Evolutionary conservation across 1,140 invertebrate species (phyloP).

Genomic region (Lepeophtheirus salmonis): DNA sequence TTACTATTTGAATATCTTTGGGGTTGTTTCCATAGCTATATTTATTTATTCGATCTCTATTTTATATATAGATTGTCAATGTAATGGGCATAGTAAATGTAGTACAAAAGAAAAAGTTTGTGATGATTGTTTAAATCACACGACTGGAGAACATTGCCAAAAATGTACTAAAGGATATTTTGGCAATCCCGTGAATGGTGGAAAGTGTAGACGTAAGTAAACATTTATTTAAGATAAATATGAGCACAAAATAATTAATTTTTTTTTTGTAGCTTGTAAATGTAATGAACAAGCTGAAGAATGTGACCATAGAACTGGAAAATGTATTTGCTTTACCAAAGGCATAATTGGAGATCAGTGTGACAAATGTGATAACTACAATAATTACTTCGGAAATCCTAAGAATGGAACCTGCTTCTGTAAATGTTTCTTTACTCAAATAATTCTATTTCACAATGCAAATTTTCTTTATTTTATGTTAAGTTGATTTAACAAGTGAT

Average conservation of each 20-base stretch:
- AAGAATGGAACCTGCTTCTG: conserved; percentile 83
- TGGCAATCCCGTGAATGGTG: conserved; percentile 78
- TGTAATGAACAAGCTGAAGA: conserved; percentile 82
- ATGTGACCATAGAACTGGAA: conserved; percentile 72
- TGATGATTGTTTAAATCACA: conserved; percentile 45
- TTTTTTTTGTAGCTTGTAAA: conserved; percentile 49
- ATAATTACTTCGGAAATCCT: conserved; percentile 82
- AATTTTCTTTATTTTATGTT: conserved; percentile 24
- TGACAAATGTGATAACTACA: conserved; percentile 75
- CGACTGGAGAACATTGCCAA: conserved; percentile 53
- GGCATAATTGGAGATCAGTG: conserved; percentile 85
- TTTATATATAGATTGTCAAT: conserved; percentile 73
- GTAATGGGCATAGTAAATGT: conserved; percentile 77
- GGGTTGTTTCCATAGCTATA: too few species aligned
- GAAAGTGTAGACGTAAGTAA: conserved; percentile 55
- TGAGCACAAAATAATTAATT: not conserved
- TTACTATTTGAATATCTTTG: too few species aligned
- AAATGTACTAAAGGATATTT: conserved; percentile 66
- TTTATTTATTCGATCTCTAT: too few species aligned
- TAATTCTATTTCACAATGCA: conserved; percentile 20
- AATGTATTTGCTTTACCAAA: conserved; percentile 90
- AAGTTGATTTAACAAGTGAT: conserved; percentile 85
- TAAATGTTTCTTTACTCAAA: too few species aligned
- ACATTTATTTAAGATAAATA: not conserved
- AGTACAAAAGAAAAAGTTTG: conserved; percentile 22